A percentile compares a stretch with the other conserved stretches of the same genome.
Conservation (phyloP, 1,140 invertebrate genomes). For the Oryzaephilus surinamensis region DNA sequence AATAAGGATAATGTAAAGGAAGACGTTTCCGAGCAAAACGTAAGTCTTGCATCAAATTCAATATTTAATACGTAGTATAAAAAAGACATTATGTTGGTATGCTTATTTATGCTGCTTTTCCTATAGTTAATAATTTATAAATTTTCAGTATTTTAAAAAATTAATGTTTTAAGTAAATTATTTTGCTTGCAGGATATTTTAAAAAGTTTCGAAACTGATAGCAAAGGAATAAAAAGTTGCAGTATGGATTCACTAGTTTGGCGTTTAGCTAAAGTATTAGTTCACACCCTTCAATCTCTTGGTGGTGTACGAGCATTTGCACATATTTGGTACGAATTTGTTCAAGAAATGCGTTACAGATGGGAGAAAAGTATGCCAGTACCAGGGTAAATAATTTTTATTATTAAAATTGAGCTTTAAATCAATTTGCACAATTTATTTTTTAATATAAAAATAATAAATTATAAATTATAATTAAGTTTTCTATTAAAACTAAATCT, state of each 20-base stretch:
- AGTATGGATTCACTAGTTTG: conserved; percentile 69
- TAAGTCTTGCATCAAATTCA: not conserved
- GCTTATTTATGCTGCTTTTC: conserved; percentile 1
- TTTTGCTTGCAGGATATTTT: conserved; percentile 10
- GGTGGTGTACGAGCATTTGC: conserved; percentile 72
- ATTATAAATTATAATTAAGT: too few species aligned
- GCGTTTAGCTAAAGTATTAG: conserved; percentile 70
- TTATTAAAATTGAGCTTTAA: too few species aligned
- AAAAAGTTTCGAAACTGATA: conserved; percentile 17
- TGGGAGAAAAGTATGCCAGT: conserved; percentile 76
- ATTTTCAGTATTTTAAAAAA: conserved; percentile 3
- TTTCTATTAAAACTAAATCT: too few species aligned
- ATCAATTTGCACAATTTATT: too few species aligned
- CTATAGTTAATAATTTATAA: conserved; percentile 3
- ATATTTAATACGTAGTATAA: not conserved
- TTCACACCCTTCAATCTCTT: conserved; percentile 64
- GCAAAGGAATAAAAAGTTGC: conserved; percentile 61
- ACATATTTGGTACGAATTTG: conserved; percentile 87
- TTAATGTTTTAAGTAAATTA: not conserved
- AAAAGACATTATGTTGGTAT: not conserved
- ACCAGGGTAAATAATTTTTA: conserved; percentile 64
- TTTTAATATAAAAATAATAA: too few species aligned
- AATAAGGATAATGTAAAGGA: not conserved
- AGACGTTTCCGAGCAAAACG: not conserved
- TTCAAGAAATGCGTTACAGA: conserved; percentile 77